Conservation (phyloP, 1,140 invertebrate genomes). For the Drosophila triauraria region DNA sequence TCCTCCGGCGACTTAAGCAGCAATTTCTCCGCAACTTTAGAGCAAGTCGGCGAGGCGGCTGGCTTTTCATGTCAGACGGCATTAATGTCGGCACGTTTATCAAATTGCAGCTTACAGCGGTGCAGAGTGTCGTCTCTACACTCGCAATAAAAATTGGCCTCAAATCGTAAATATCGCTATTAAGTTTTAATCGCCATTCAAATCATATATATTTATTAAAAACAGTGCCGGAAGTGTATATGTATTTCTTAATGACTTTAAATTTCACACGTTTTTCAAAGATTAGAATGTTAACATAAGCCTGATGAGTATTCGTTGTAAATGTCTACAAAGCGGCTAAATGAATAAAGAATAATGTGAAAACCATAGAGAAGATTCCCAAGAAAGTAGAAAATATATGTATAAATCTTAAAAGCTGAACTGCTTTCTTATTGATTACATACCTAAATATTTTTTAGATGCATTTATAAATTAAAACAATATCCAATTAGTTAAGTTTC, state of each 20-base stretch:
- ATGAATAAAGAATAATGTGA: no score
- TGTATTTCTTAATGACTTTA: not conserved
- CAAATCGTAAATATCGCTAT: not conserved
- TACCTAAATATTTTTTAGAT: not conserved
- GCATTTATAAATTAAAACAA: no score
- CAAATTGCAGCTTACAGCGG: slow-evolving; percentile 69
- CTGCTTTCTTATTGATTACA: no score
- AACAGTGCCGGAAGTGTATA: not conserved
- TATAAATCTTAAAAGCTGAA: no score
- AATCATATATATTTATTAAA: not conserved
- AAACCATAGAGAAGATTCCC: no score
- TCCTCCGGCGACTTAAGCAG: slow-evolving; percentile 22
- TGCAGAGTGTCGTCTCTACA: slow-evolving; percentile 7
- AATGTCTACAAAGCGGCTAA: no score
- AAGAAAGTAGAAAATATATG: no score
- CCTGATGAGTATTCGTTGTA: no score
- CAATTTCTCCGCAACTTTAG: slow-evolving; percentile 37
- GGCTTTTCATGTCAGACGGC: slow-evolving; percentile 63
- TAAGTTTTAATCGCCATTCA: not conserved
- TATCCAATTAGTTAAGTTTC: no score
- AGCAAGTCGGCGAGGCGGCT: slow-evolving; percentile 27
- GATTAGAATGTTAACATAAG: no score
- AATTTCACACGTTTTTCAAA: not conserved
- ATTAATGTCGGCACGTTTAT: slow-evolving; percentile 77
- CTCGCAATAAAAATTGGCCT: not conserved